Evolutionary conservation across 2,797 vertebrate genomes (phyloP), one percentile per base, ranked within the genome.

Genomic region (Trachops cirrhosus): DNA sequence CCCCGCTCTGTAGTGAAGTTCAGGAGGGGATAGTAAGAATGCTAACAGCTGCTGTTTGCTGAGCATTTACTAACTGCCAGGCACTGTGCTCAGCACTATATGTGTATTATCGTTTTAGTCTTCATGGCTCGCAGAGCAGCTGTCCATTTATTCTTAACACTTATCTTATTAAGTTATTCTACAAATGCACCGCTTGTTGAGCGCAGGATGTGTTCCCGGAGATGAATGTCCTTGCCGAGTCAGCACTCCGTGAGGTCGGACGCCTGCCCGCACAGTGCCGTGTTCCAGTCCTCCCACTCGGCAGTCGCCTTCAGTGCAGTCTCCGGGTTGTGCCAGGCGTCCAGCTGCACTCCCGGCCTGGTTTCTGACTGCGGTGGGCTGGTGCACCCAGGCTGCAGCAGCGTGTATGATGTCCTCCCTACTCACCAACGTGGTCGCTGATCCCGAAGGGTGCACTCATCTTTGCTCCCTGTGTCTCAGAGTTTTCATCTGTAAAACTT

Each of bases 51-150:
- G 46, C 75, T 41, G 59, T 77, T 91, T 4, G 0, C 21, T 94
- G 89, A 93, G 73, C 54, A 9, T 73, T 77, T 84, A 44, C 86
- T 91, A 71, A 80, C 86, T 22, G 21, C 88, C 46, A 54, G 64
- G 29, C 50, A 21, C 24, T 37, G 52, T 48, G 70, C 82, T 91
- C 26, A 32, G 62, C 52, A 14, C 82, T 96, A 89, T 1, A 1
- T 8, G n/a, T 54, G 4, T 44, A 21, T 91, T 37, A 86, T 34
- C 64, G n/a, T 64, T 57, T 90, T 59, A 37, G 50, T 93, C 86
- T 64, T 74, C 57, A 3, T 46, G 73, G 92, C 46, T 91, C 34
- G 5, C 1, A 22, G 68, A 44, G 39, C 32, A 4, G 4, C 8
- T 0, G 16, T 78, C 57, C 29, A 3, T 94, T 93, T 89, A 93